Base-by-base conservation (phyloP, 2,888 invertebrate species). In the Coenonympha glycerion region DNA sequence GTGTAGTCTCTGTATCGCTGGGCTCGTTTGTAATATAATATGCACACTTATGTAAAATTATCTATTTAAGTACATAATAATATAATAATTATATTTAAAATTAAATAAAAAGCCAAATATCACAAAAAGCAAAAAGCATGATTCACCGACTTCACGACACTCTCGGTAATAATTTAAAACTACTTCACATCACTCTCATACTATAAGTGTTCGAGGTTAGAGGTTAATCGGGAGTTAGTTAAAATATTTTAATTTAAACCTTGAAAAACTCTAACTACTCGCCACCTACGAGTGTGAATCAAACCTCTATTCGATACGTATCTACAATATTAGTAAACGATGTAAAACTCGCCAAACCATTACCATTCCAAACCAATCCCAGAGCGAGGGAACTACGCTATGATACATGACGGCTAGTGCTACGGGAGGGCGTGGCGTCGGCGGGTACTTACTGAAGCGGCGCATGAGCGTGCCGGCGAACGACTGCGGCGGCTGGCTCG, bases 401-500 rank as follows among this genome's bases (percentile, higher is more conserved):
- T 66, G 65, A 63, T 57, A 74, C 71, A 73, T 71, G 68, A 68
- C 55, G 63, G 61, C 69, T 74, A 68, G 69, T 67, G 71, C 72
- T 70, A 73, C 68, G 68, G 55, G 54, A 53, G 69, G 70, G 64
- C 63, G 45, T 52, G 54, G 79, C 69, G 75, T 78, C 79, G 59
- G 65, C 57, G 59, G 69, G 59, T 90, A 95, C 95, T 95, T 94
- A 95, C 95, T 94, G 91, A 94, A 93, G 89, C 94, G 92, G 79
- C 94, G 90, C 89, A 93, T 92, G 66, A 94, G 88, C 88, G 89
- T 92, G 74, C 92, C 92, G 65, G 92, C 91, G 87, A 93, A 91
- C 57, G 91, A 73, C 87, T 76, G 72, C 87, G 76, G 69, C 73
- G 79, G 67, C 76, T 70, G 66, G 70, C 78, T 74, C 60, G 71